phyloP scores from a whole-genome alignment of 2,888 invertebrate genomes.

The Rosalia funebris region DNA sequence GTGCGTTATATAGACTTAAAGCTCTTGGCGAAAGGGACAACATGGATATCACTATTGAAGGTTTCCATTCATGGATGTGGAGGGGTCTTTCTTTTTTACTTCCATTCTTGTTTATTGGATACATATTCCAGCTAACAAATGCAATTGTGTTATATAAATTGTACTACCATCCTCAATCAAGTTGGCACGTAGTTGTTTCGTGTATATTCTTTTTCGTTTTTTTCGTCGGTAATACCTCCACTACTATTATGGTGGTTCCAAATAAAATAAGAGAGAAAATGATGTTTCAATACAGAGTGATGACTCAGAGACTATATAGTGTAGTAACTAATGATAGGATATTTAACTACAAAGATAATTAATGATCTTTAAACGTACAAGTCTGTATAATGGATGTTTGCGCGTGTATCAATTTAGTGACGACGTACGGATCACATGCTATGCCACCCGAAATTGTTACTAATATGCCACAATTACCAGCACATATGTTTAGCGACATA shows the following conservation, averaged over 20 bases:
- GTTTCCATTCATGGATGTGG: constrained; percentile 99
- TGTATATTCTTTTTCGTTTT: constrained; percentile 85
- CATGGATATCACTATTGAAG: constrained; percentile 99
- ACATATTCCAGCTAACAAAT: constrained; percentile 94
- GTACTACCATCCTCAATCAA: constrained; percentile 79
- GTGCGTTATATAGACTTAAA: constrained; percentile 73
- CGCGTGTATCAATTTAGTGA: too few relatives aligned
- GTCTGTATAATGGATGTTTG: too few relatives aligned
- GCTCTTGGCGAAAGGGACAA: constrained; percentile 96
- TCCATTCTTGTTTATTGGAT: constrained; percentile 94
- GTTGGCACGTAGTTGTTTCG: constrained; percentile 93
- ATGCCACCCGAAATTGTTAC: too few relatives aligned
- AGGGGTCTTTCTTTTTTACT: constrained; percentile 93
- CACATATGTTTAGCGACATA: too few relatives aligned
- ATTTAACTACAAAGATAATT: constrained; percentile 1
- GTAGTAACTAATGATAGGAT: constrained; percentile 30
- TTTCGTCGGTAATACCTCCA: constrained; percentile 88
- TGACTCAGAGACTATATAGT: constrained; percentile 42
- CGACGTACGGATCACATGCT: too few relatives aligned
- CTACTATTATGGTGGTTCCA: constrained; percentile 88
- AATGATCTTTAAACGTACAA: not conserved
- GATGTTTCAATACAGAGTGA: constrained; percentile 43
- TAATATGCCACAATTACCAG: too few relatives aligned
- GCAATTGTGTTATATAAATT: constrained; percentile 88
- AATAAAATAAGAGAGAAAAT: constrained; percentile 72